Base-by-base conservation (phyloP, 2,797 vertebrate genomes). In the Propithecus deckenii region DNA sequence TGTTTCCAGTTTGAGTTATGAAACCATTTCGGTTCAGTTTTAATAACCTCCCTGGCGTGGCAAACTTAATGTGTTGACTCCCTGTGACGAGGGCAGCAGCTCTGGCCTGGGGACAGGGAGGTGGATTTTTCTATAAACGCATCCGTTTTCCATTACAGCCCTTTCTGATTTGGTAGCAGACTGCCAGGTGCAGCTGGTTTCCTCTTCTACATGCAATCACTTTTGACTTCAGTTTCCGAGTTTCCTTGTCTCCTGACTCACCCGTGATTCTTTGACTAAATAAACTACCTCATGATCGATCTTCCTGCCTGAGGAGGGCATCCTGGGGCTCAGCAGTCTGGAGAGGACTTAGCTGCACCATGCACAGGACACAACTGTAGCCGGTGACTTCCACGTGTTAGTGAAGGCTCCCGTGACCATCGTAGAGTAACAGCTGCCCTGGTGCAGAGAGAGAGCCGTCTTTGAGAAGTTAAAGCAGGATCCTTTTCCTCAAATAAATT, bases 1-100 rank as follows among this genome's bases (percentile, higher is more conserved):
- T 96, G 91, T 96, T 98, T 97, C 96, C 95, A 98, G 97, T 97
- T 95, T 97, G 98, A 96, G 96, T 98, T 96, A 97, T 92, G 94
- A 97, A 97, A 98, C 96, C 94, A 96, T 96, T 97, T 96, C 80
- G 57, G 95, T 93, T 97, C 97, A 93, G 95, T 97, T 98, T 98
- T 98, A 98, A 98, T 97, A 97, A 98, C 97, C 96, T 98, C 94
- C 95, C 95, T 96, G 96, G 96, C 97, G 96, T 95, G 91, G 96
- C 96, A 89, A 84, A 96, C 93, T 97, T 93, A 95, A 97, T 97
- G 96, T 22, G 7, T 83, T 79, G 92, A 95, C 93, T 96, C 93
- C 93, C 81, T 52, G 61, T 96, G 92, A 98, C 41, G 52, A 94
- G 96, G 95, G 86, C 94, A 94, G 96, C 80, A 23, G 78, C 67